phyloP scores from a whole-genome alignment of 2,888 invertebrate species.

The Sinodicranocentrus sp. region DNA sequence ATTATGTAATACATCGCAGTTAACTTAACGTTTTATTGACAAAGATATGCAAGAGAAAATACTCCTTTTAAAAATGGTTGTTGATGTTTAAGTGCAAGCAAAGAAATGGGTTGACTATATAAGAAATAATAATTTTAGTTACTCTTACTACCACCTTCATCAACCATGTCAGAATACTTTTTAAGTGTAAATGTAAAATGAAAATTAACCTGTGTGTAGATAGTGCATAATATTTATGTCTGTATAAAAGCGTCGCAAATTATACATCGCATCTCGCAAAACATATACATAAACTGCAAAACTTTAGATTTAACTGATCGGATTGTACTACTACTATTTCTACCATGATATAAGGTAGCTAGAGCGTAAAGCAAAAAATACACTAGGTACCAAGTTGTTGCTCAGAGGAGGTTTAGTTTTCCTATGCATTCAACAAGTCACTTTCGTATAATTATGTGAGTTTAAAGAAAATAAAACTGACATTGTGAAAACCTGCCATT shows the following conservation, averaged over 20 bases:
- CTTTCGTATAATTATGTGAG: not conserved
- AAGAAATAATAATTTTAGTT: conserved; percentile 5
- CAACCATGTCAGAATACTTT: conserved; percentile 18
- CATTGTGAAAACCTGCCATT: conserved; percentile 43
- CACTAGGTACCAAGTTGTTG: conserved; percentile 13
- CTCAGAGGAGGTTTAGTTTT: conserved; percentile 19
- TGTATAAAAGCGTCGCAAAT: conserved; percentile 50
- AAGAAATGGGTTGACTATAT: conserved; percentile 12
- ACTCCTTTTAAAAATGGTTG: conserved; percentile 54
- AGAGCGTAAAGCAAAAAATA: not conserved
- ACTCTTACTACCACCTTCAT: conserved; percentile 19
- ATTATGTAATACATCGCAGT: conserved; percentile 38
- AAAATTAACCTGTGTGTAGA: conserved; percentile 46
- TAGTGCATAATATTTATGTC: conserved; percentile 32
- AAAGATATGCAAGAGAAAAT: conserved; percentile 29
- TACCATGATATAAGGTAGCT: not conserved
- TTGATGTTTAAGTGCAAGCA: conserved; percentile 29
- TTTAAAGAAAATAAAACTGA: not conserved
- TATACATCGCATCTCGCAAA: conserved; percentile 52
- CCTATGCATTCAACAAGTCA: conserved; percentile 24
- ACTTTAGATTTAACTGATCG: not conserved
- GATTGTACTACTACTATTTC: conserved; percentile 3
- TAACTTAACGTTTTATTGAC: conserved; percentile 47
- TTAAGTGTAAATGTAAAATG: conserved; percentile 24
- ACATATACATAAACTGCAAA: conserved; percentile 15